Conservation (phyloP, 1,140 invertebrate species). For the Matsumurasca onukii region DNA sequence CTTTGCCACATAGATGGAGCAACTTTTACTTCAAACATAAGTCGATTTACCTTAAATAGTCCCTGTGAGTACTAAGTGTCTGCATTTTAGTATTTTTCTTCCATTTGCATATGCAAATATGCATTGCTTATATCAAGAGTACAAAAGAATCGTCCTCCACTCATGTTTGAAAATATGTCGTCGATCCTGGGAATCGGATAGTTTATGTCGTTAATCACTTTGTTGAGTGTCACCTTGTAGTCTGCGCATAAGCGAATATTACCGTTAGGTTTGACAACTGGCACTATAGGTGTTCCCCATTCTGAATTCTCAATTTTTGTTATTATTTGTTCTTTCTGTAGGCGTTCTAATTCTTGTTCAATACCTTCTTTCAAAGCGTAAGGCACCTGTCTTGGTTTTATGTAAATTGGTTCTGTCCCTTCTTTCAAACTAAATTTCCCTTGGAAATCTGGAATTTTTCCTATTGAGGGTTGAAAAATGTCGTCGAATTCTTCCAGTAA, state of each 20-base stretch:
- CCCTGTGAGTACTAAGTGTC: constrained; percentile 43
- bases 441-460: too few relatives aligned
- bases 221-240: constrained; percentile 45
- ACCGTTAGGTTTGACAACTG: constrained; percentile 51
- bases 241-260: constrained; percentile 50
- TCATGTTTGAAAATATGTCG: constrained; percentile 36
- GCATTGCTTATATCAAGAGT: constrained; percentile 43
- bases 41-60: constrained; percentile 43
- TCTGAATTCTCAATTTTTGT: constrained; percentile 47
- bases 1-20: constrained; percentile 43
- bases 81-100: constrained; percentile 41
- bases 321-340: constrained; percentile 46
- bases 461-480: too few relatives aligned
- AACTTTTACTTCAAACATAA: constrained; percentile 43
- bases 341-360: constrained; percentile 45
- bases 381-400: neutral
- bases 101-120: constrained; percentile 43
- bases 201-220: constrained; percentile 11
- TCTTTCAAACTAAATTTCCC: too few relatives aligned
- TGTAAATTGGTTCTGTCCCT: neutral
- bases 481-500: too few relatives aligned
- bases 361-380: neutral
- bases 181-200: constrained; percentile 35
- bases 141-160: constrained; percentile 39
- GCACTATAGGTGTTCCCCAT: constrained; percentile 55